Evolutionary conservation across 2,113 vertebrate genomes (phyloP).

Genomic region (Zapus hudsonius): DNA sequence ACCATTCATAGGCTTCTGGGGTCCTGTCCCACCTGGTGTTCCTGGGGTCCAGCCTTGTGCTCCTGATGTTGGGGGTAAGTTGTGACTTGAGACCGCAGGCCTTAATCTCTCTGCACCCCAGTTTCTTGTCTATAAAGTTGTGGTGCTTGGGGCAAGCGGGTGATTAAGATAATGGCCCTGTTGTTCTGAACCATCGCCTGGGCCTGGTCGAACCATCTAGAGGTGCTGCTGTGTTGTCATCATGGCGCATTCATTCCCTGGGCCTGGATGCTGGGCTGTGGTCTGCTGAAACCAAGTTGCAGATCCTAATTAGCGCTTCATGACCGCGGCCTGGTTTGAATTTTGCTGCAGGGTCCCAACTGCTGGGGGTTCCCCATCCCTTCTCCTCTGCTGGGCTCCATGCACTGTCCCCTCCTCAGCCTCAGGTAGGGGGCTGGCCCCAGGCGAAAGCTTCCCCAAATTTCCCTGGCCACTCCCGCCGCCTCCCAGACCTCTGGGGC

Average conservation of each 20-base stretch:
- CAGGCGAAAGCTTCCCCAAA: slow-evolving; percentile 68
- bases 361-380: slow-evolving; percentile 27
- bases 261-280: slow-evolving; percentile 27
- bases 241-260: slow-evolving; percentile 54
- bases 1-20: neutral
- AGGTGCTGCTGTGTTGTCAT: slow-evolving; percentile 39
- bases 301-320: slow-evolving; percentile 63
- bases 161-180: neutral
- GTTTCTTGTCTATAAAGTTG: slow-evolving; percentile 7
- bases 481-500: slow-evolving; percentile 72
- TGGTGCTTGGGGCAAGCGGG: neutral
- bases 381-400: neutral
- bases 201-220: neutral
- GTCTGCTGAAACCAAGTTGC: slow-evolving; percentile 52
- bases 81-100: neutral
- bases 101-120: neutral
- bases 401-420: neutral
- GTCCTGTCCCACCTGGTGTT: neutral
- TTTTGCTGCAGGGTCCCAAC: slow-evolving; percentile 62
- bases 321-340: slow-evolving; percentile 51
- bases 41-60: neutral
- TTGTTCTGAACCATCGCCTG: neutral
- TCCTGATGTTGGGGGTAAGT: neutral
- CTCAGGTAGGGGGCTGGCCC: slow-evolving; percentile 58
- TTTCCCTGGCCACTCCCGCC: slow-evolving; percentile 69